A percentile compares a stretch with the other conserved stretches of the same genome.
Evolutionary conservation across 2,888 invertebrate genomes (phyloP).

Genomic region (Agrotis ipsilon): DNA sequence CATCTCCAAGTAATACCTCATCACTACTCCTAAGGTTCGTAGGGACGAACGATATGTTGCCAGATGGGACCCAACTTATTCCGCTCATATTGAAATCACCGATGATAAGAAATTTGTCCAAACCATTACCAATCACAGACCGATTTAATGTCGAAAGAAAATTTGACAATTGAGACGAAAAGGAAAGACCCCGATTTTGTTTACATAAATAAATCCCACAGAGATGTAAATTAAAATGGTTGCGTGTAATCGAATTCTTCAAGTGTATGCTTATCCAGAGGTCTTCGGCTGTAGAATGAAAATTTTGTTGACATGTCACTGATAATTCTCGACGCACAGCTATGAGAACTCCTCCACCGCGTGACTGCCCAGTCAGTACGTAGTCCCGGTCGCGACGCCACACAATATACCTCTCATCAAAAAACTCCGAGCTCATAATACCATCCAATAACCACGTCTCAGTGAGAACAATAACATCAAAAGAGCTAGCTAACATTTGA

Average conservation of each 20-base stretch:
- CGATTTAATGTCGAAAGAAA: too few relatives aligned
- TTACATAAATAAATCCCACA: background rate
- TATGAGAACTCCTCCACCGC: constrained; percentile 35
- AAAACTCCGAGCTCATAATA: constrained; percentile 22
- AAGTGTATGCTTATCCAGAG: constrained; percentile 20
- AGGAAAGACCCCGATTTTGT: too few relatives aligned
- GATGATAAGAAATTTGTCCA: too few relatives aligned
- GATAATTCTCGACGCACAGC: constrained; percentile 24
- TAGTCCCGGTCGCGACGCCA: constrained; percentile 39
- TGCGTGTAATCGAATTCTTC: constrained; percentile 3
- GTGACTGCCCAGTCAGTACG: background rate
- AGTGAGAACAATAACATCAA: constrained; percentile 29
- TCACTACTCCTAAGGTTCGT: too few relatives aligned
- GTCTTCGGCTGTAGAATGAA: constrained; percentile 33
- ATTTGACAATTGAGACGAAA: too few relatives aligned
- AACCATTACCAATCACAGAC: too few relatives aligned
- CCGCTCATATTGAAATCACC: too few relatives aligned
- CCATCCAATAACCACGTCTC: constrained; percentile 38
- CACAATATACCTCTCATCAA: constrained; percentile 31
- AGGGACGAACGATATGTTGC: too few relatives aligned
- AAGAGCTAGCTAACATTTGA: constrained; percentile 1
- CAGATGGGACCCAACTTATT: too few relatives aligned
- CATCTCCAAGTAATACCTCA: too few relatives aligned
- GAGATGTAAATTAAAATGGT: constrained; percentile 4
- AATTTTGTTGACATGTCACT: background rate